Evolutionary conservation across 1,140 invertebrate species (phyloP), one percentile per base, ranked within the genome.

Genomic region (Proales similis): DNA sequence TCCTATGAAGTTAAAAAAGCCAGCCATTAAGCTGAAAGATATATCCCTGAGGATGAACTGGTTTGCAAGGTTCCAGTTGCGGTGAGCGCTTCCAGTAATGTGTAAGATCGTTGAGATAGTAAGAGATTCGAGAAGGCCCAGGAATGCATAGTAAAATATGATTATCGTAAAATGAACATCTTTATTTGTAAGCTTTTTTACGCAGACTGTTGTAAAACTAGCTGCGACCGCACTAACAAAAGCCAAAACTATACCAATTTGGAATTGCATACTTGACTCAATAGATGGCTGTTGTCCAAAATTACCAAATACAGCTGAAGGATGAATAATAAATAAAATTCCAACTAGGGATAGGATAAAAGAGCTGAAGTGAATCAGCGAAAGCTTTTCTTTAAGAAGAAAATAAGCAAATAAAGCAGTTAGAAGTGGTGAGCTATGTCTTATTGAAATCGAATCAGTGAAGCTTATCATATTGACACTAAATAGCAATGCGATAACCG

Each of bases 391-490:
- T 27, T 57, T 57, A 7, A 57, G 20, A 6, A 57, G 39, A 42
- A 57, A 30, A 12, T 42, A 20, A n/a, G 51, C 51, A 42, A 57
- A 57, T 14, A 57, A 27, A 12, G 51, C 51, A 17, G 51, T 57
- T n/a, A 57, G 29, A 42, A 57, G 29, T 42, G 51, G 51, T 26
- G 51, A 57, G 45, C 51, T 57, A 42, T 57, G 45, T 42, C 51
- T 39, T 4, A 57, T 57, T 4, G 45, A 36, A 24, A 57, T 57
- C 12, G 51, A 57, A 27, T 57, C 51, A 30, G 29, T 26, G 32
- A 57, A 57, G n/a, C 45, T 39, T 24, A 57, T 57, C 51, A 57
- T 19, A 42, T 29, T 39, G 1, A 57, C 45, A 14, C 51, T 57
- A 42, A 57, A 57, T 19, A 42, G 45, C 19, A 42, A 36, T 29